A percentile compares a stretch with the other conserved stretches of the same genome.
phyloP scores from a whole-genome alignment of 1,140 invertebrate genomes.

The honey bee (Apis mellifera) region Amel_HAv3.1 CM009935.2:9288001-9288500 shows the following conservation, averaged over 20 bases:
- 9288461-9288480: neutral
- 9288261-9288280: too few relatives aligned
- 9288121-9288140: slow-evolving; percentile 89
- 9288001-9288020: too few relatives aligned
- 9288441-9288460: neutral
- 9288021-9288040: slow-evolving; percentile 77
- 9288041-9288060: slow-evolving; percentile 91
- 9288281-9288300: too few relatives aligned
- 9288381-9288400: too few relatives aligned
- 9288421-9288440: neutral
- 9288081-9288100: slow-evolving; percentile 94
- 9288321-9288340: too few relatives aligned
- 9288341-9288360: too few relatives aligned
- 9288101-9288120: slow-evolving; percentile 89
- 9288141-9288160: slow-evolving; percentile 82
- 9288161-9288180: slow-evolving; percentile 52
- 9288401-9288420: slow-evolving; percentile 20
- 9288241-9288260: too few relatives aligned
- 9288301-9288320: too few relatives aligned
- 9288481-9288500: slow-evolving; percentile 42
- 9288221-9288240: too few relatives aligned
- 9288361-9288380: too few relatives aligned
- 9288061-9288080: slow-evolving; percentile 93
- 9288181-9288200: neutral
- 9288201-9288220: too few relatives aligned